A percentile compares a stretch with the other conserved stretches of the same genome.
phyloP scores from a whole-genome alignment of 2,113 vertebrate genomes.

The Myiopsitta monachus region DNA sequence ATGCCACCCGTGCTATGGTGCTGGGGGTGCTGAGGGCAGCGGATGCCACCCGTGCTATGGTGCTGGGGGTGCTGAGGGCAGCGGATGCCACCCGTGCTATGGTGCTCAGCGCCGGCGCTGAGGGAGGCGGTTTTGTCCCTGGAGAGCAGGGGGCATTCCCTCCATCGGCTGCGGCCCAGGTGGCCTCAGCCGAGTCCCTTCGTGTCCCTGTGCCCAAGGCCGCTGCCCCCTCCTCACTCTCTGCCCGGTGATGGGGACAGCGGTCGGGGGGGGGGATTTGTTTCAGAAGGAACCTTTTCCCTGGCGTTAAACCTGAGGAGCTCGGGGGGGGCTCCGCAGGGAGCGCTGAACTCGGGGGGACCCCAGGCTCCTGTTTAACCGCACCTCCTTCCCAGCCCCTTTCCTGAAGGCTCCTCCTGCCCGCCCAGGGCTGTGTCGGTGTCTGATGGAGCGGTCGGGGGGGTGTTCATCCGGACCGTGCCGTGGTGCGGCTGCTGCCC shows the following conservation, averaged over 20 bases:
- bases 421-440: too few relatives aligned
- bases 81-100: too few relatives aligned
- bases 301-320: background rate
- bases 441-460: background rate
- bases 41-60: too few relatives aligned
- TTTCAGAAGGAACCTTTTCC: too few relatives aligned
- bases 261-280: too few relatives aligned
- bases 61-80: too few relatives aligned
- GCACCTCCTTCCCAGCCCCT: background rate
- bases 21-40: too few relatives aligned
- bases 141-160: background rate
- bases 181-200: background rate
- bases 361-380: too few relatives aligned
- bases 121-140: background rate
- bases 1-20: too few relatives aligned
- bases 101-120: too few relatives aligned
- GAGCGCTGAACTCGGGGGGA: too few relatives aligned
- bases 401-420: background rate
- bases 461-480: background rate
- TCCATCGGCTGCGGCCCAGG: background rate
- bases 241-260: rapidly evolving
- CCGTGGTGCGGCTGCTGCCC: background rate
- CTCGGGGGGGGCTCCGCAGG: too few relatives aligned
- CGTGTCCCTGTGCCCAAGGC: background rate
- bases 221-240: rapidly evolving